phyloP scores from a whole-genome alignment of 2,888 invertebrate species.

The Scaptomyza parva region DNA sequence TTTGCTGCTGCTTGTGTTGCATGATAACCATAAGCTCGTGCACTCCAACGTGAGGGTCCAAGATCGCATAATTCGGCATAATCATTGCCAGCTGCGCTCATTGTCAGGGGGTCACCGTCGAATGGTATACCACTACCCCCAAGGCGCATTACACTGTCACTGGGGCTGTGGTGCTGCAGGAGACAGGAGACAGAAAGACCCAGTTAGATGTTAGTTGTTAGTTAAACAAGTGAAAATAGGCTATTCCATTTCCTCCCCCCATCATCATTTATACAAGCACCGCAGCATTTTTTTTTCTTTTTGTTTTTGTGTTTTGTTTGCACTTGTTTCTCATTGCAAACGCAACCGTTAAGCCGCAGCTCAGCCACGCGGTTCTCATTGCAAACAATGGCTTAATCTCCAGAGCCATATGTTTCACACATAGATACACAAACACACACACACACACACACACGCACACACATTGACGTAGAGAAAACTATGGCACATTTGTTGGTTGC shows the following conservation, averaged over 20 bases:
- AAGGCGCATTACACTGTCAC: constrained; percentile 82
- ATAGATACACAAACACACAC: constrained; percentile 1
- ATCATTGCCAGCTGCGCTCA: constrained; percentile 85
- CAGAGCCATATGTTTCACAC: constrained; percentile 68
- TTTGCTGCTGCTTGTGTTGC: constrained; percentile 73
- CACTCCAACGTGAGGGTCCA: constrained; percentile 85
- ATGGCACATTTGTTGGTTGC: constrained; percentile 36
- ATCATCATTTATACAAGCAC: neutral
- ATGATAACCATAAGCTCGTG: constrained; percentile 84
- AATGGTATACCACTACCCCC: constrained; percentile 83
- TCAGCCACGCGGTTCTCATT: constrained; percentile 65
- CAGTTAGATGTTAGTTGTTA: constrained; percentile 39
- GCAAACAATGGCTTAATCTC: constrained; percentile 79
- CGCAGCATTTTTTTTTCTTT: neutral
- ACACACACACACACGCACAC: constrained; percentile 10
- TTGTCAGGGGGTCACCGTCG: constrained; percentile 85
- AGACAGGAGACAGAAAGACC: neutral
- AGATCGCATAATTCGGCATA: constrained; percentile 85
- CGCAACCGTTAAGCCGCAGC: constrained; percentile 69
- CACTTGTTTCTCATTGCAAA: constrained; percentile 46
- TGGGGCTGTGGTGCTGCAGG: constrained; percentile 65
- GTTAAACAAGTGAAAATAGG: constrained; percentile 36
- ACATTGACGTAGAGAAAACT: constrained; percentile 15
- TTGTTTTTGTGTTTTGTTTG: constrained; percentile 33
- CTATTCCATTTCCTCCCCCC: neutral